Base-by-base conservation (phyloP, 2,113 vertebrate genomes). In the Myodes glareolus region DNA sequence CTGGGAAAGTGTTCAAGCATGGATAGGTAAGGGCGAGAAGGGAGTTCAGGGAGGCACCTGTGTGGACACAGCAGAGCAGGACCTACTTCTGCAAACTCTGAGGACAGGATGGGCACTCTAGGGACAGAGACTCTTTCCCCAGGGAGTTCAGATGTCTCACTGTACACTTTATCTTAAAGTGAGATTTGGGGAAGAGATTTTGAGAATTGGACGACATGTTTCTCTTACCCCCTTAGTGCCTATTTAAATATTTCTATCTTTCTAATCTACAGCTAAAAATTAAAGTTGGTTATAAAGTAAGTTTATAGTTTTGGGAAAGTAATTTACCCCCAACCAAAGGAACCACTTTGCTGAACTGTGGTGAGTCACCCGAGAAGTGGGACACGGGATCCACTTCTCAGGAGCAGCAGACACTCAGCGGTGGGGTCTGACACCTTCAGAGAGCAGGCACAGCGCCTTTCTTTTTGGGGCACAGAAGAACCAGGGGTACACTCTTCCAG, bases 201-300 rank as follows among this genome's bases (percentile, higher is more conserved):
- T 58, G 84, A 89, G 31, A 39, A 77, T 52, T 36, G n/a, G 19
- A 68, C 29, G 93, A 27, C 80, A 80, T 72, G 63, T 25, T 86
- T n/a, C 89, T 88, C 13, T 63, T 84, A 42, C 3, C 19, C 11
- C 58, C 80, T 75, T 65, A 90, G 10, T 63, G 25, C 11, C 21
- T 61, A 81, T 25, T 86, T 91, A 63, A 90, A 21, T 80, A 94
- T 42, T 92, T 84, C 55, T 4, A 85, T 87, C n/a, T 95, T 94
- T 76, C 84, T 75, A 68, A 52, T 50, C 11, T 58, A 61, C 7
- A 72, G 50, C n/a, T 95, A 47, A 93, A 92, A 76, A 72, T 77
- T 39, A 47, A 82, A 89, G 39, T 63, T 33, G 75, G 72, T 25
- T 45, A 21, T 73, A 80, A 86, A 85, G 36, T 77, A 88, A 88